Evolutionary conservation across 2,797 vertebrate genomes (phyloP).

Genomic region (Pangasius mekongensis): DNA sequence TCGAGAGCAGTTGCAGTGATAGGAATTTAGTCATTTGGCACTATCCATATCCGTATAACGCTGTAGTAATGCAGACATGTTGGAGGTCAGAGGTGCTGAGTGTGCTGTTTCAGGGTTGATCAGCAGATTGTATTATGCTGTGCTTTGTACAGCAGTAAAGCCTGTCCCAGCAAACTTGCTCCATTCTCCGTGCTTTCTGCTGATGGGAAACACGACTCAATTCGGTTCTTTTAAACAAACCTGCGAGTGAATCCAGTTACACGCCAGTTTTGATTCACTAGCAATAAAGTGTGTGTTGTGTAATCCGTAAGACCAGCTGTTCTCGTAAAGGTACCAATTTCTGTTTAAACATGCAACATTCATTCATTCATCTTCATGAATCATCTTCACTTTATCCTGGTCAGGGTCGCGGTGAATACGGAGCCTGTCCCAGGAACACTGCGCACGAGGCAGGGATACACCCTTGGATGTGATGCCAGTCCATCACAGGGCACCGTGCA

Average conservation of each 20-base stretch:
- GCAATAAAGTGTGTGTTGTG: not conserved
- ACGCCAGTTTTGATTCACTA: not conserved
- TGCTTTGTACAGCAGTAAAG: not conserved
- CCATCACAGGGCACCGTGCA: not conserved
- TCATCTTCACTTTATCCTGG: not conserved
- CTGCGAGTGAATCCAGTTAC: too few relatives aligned
- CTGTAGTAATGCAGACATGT: not conserved
- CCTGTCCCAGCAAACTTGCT: constrained; percentile 8
- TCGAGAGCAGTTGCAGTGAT: constrained; percentile 46
- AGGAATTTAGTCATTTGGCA: too few relatives aligned
- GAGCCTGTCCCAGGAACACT: not conserved
- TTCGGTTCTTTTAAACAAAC: not conserved
- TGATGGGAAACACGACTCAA: not conserved
- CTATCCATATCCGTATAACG: too few relatives aligned
- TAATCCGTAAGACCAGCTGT: not conserved
- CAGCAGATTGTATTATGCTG: not conserved
- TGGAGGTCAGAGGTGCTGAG: constrained; percentile 2
- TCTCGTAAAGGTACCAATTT: not conserved
- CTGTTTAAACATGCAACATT: not conserved
- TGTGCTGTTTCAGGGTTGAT: not conserved
- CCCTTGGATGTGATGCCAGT: too few relatives aligned
- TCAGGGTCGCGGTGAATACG: not conserved
- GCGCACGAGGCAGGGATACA: not conserved
- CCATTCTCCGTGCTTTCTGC: too few relatives aligned
- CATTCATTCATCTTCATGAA: not conserved